Conservation (phyloP, 2,113 vertebrate species). For the Protobothrops mucrosquamatus region DNA sequence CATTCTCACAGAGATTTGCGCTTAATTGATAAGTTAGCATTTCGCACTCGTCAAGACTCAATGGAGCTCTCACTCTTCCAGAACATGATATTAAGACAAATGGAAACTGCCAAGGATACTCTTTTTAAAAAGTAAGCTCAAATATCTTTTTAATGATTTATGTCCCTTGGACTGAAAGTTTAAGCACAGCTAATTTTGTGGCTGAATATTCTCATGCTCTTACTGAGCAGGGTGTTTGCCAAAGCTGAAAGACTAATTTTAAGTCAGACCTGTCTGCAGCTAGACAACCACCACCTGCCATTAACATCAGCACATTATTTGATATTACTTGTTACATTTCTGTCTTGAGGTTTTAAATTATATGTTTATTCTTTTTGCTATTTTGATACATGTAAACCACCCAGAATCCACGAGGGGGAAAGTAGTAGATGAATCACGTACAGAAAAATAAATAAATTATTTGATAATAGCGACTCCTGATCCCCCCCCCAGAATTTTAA, state of each 20-base stretch:
- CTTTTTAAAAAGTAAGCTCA: constrained; percentile 78
- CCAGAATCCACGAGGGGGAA: neutral
- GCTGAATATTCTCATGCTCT: neutral
- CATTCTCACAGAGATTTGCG: constrained; percentile 75
- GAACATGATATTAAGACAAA: constrained; percentile 71
- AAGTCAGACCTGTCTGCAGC: neutral
- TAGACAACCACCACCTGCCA: neutral
- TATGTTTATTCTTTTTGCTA: neutral
- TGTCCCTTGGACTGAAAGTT: neutral
- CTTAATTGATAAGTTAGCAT: constrained; percentile 77
- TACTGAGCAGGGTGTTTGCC: neutral
- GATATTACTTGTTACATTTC: neutral
- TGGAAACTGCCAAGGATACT: constrained; percentile 70
- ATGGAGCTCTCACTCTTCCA: constrained; percentile 81
- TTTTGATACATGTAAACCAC: neutral
- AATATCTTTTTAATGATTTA: neutral
- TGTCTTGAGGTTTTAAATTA: neutral
- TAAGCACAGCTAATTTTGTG: neutral
- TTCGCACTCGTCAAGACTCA: constrained; percentile 74
- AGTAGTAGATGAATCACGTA: neutral
- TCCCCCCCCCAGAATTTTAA: neutral
- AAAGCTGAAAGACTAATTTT: neutral
- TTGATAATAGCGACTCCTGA: neutral
- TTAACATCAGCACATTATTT: neutral
- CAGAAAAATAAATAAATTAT: neutral